These are phyloP conservation scores for Streblospio benedicti DNA, from an alignment of 1,140 invertebrate genomes.

Conservation along the genomic window DNA sequence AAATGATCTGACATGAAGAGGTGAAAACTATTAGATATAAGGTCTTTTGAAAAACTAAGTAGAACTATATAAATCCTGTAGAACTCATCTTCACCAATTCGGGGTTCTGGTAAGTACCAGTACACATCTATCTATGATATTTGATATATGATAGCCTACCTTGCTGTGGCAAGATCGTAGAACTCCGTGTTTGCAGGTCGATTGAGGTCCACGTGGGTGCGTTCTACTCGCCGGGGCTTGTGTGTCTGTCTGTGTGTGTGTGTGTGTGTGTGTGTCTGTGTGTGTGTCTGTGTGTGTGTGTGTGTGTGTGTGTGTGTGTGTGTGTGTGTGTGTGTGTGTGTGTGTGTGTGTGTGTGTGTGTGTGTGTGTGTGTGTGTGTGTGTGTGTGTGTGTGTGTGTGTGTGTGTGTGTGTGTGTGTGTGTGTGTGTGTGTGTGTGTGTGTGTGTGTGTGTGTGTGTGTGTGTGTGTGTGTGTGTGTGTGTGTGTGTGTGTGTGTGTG, in stretches of 20 bases:
- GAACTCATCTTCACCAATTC: too few species aligned
- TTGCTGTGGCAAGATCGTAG: too few species aligned
- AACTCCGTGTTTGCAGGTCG: too few species aligned
- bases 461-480: slow-evolving; percentile 20
- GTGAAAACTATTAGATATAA: too few species aligned
- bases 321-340: slow-evolving; percentile 22
- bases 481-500: slow-evolving; percentile 14
- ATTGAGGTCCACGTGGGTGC: too few species aligned
- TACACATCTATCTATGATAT: too few species aligned
- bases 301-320: slow-evolving; percentile 10
- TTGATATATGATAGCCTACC: too few species aligned
- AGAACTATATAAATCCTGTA: too few species aligned
- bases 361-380: not conserved
- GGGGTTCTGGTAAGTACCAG: too few species aligned
- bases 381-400: not conserved
- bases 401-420: slow-evolving; percentile 22
- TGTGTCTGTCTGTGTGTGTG: not conserved
- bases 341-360: slow-evolving; percentile 21
- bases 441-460: slow-evolving; percentile 22
- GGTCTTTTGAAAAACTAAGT: too few species aligned
- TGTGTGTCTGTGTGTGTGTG: not conserved
- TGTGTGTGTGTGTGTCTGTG: slow-evolving; percentile 4
- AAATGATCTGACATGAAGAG: too few species aligned
- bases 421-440: slow-evolving; percentile 21
- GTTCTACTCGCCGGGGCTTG: slow-evolving; percentile 4